phyloP scores from a whole-genome alignment of 2,888 invertebrate genomes.

The Leucophenga maculata region DNA sequence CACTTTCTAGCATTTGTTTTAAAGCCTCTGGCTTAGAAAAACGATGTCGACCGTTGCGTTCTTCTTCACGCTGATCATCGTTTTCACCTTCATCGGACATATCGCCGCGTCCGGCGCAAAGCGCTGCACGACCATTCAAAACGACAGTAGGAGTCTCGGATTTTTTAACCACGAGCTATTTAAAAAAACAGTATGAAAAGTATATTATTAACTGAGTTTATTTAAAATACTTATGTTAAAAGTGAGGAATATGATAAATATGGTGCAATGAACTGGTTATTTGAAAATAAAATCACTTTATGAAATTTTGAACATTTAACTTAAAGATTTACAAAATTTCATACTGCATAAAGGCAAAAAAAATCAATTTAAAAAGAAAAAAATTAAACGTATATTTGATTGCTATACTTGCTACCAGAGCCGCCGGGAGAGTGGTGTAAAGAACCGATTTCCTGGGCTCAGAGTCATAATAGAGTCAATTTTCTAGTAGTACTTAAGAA shows the following conservation, averaged over 20 bases:
- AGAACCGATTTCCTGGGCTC: too few relatives aligned
- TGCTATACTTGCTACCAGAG: too few relatives aligned
- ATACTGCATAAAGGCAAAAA: too few relatives aligned
- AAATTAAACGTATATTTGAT: too few relatives aligned
- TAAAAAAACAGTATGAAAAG: slow-evolving; percentile 4
- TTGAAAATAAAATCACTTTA: neutral
- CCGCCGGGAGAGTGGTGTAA: too few relatives aligned
- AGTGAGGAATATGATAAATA: neutral
- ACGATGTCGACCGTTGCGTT: slow-evolving; percentile 70
- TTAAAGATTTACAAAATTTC: too few relatives aligned
- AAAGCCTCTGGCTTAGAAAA: slow-evolving; percentile 81
- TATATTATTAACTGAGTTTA: neutral
- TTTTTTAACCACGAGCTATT: slow-evolving; percentile 76
- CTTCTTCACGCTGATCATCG: slow-evolving; percentile 73
- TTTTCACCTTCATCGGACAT: slow-evolving; percentile 78
- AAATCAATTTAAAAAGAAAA: too few relatives aligned
- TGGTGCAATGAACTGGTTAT: neutral
- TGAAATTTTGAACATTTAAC: too few relatives aligned
- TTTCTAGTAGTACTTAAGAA: too few relatives aligned
- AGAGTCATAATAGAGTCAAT: too few relatives aligned
- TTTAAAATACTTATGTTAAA: neutral
- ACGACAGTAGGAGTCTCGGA: slow-evolving; percentile 77
- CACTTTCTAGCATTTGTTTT: slow-evolving; percentile 86
- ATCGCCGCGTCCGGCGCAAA: slow-evolving; percentile 83
- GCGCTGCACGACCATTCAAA: slow-evolving; percentile 85